Evolutionary conservation across 2,888 invertebrate species (phyloP).

Genomic region (Microctonus brassicae): DNA sequence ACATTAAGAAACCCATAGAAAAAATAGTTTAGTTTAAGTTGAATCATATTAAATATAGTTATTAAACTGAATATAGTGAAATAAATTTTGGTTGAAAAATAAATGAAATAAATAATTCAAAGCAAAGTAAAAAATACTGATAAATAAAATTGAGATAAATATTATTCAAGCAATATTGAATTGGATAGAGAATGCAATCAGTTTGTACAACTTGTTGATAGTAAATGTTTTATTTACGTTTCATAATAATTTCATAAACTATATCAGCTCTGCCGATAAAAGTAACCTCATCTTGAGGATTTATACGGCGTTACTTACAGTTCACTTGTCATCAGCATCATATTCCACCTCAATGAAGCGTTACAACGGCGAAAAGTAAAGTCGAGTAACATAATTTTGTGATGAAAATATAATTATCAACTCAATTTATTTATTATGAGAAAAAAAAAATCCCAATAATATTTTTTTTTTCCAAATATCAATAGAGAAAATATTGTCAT

Average conservation of each 20-base stretch:
- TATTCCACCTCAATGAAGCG: conserved; percentile 18
- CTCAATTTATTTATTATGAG: neutral
- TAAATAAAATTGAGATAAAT: conserved; percentile 19
- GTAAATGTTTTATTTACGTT: neutral
- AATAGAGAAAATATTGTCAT: neutral
- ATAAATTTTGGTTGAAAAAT: neutral
- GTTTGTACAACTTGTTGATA: conserved; percentile 24
- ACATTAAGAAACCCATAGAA: conserved; percentile 42
- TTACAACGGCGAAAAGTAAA: neutral
- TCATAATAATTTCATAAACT: conserved; percentile 22
- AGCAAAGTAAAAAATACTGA: conserved; percentile 30
- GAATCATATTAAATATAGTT: conserved; percentile 6
- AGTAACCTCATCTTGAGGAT: conserved; percentile 17
- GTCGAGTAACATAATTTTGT: neutral
- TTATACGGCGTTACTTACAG: conserved; percentile 12
- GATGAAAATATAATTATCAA: neutral
- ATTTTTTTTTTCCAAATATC: neutral
- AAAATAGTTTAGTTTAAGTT: conserved; percentile 24
- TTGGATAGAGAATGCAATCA: neutral
- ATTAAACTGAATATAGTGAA: neutral
- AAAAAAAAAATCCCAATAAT: neutral
- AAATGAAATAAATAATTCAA: too few relatives aligned
- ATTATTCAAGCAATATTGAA: conserved; percentile 1
- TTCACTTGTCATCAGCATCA: conserved; percentile 25
- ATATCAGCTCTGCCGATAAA: conserved; percentile 2